Evolutionary conservation across 1,140 invertebrate genomes (phyloP), one percentile per base, ranked within the genome.

Genomic region (Ectropis grisescens): DNA sequence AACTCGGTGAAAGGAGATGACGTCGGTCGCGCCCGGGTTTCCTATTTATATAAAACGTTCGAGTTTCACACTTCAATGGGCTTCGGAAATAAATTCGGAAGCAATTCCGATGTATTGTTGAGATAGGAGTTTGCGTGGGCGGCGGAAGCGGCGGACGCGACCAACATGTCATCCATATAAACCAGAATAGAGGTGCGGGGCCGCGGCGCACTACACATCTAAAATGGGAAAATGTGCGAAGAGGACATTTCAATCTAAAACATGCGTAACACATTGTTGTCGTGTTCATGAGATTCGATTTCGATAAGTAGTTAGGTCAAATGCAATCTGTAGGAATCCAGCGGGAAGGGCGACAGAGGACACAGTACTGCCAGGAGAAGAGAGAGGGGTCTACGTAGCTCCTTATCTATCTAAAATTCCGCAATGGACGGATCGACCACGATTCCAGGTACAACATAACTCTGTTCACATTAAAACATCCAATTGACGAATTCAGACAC

Each of bases 371-470:
- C 8, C 6, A 12, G 2, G 24, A 14, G 15, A 13, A 8, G 13
- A 22, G 13, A 32, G 26, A 30, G 28, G 56, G 57, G 19, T 38
- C 59, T 75, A 66, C 43, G 37, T 45, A 52, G 52, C 56, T 66
- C 42, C 62, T 61, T 64, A 66, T 55, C 46, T 53, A 57, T 53
- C 61, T 76, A 72, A 56, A 68, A 61, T 48, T 67, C 68, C 69
- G 68, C 37, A 41, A 41, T 75, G 72, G 72, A 78, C 72, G 72
- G 72, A 78, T 60, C 46, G 36, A 52, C 45, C 31, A 19, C 41
- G 16, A 3, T 48, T 48, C 47, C 66, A 74, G 62, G 67, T 76
- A 76, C 66, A 37, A 49, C 58, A 60, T 47, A 35, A 60, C 56
- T 51, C 36, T 39, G 28, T 55, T 46, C 33, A 25, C 29, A 29